These are phyloP conservation scores for Plodia interpunctella DNA, from an alignment of 1,140 invertebrate species.

Conservation along the genomic window DNA sequence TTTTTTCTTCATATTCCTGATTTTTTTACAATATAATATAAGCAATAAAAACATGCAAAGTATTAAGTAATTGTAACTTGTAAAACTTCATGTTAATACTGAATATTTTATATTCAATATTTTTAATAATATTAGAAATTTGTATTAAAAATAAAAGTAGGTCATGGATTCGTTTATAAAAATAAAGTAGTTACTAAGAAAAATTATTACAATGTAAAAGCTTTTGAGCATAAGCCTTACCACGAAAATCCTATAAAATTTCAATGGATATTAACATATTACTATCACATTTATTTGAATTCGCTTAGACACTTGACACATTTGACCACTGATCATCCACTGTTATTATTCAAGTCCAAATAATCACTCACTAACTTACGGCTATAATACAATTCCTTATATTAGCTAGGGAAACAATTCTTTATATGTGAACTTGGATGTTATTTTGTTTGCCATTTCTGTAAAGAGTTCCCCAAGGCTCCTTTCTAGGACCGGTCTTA, in stretches of 20 bases:
- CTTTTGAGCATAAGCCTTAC: background rate
- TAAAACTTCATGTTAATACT: no score
- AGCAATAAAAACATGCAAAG: no score
- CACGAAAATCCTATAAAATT: background rate
- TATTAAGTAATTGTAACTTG: no score
- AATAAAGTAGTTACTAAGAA: background rate
- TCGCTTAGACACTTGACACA: constrained; percentile 3
- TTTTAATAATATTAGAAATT: no score
- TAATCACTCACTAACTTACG: constrained; percentile 4
- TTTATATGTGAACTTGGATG: constrained; percentile 81
- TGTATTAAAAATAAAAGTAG: no score
- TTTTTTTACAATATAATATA: no score
- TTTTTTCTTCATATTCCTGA: no score
- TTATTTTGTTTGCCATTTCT: constrained; percentile 83
- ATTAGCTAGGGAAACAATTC: constrained; percentile 79
- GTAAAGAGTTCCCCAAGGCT: constrained; percentile 81
- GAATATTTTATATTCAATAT: no score
- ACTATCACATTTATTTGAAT: constrained; percentile 19
- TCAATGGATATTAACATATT: constrained; percentile 8
- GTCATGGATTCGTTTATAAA: background rate
- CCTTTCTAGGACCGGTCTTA: constrained; percentile 80
- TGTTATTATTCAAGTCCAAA: constrained; percentile 8
- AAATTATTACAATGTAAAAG: background rate
- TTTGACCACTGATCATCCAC: constrained; percentile 9
- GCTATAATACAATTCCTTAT: constrained; percentile 7